Percentiles rank a stretch among this genome's conserved stretches.
Evolutionary conservation across 2,113 vertebrate genomes (phyloP).

Genomic region (Prolemur simus): DNA sequence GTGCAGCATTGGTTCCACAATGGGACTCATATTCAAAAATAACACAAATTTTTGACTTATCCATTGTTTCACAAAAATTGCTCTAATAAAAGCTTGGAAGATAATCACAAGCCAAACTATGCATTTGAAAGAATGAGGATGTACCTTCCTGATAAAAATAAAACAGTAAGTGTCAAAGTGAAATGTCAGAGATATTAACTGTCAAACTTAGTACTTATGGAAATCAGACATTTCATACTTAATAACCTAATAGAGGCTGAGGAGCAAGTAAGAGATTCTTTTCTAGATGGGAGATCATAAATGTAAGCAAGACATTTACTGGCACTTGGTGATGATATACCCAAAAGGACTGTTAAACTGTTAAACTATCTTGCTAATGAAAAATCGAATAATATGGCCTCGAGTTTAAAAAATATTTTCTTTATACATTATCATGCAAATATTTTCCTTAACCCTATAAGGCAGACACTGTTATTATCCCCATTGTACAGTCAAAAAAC

Average conservation of each 20-base stretch:
- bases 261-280: not conserved
- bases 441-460: not conserved
- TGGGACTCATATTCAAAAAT: too few species aligned
- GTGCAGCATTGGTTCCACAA: too few species aligned
- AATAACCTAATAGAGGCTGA: not conserved
- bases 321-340: not conserved
- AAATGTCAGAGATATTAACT: too few species aligned
- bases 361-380: not conserved
- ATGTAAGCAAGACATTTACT: not conserved
- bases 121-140: too few species aligned
- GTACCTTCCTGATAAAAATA: too few species aligned
- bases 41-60: too few species aligned
- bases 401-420: not conserved
- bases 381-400: not conserved
- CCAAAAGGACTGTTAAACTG: not conserved
- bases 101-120: too few species aligned
- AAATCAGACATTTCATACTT: too few species aligned
- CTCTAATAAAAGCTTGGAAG: too few species aligned
- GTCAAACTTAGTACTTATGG: too few species aligned
- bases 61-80: too few species aligned
- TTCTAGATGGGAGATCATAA: not conserved
- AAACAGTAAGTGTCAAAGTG: too few species aligned
- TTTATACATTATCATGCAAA: not conserved
- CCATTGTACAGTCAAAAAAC: not conserved
- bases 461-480: not conserved